phyloP scores from a whole-genome alignment of 2,113 vertebrate species.

The Myrmecobius fasciatus region DNA sequence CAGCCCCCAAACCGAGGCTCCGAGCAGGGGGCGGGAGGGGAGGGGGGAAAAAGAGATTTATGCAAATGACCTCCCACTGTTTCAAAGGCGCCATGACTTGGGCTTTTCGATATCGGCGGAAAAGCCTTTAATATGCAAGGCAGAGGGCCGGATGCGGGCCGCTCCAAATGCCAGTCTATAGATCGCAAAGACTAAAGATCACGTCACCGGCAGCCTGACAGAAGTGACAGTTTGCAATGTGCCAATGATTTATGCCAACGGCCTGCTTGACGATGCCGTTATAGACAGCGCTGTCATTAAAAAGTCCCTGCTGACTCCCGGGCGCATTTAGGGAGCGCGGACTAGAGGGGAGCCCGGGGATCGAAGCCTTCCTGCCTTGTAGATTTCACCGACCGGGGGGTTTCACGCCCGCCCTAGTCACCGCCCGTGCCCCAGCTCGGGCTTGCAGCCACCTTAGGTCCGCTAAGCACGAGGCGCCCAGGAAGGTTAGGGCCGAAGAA shows the following conservation, averaged over 20 bases:
- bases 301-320: slow-evolving; percentile 87
- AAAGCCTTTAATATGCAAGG: slow-evolving; percentile 94
- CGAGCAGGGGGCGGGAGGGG: slow-evolving; percentile 61
- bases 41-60: too few species aligned
- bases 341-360: slow-evolving; percentile 93
- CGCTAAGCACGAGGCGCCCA: too few species aligned
- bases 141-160: slow-evolving; percentile 87
- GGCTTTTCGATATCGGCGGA: slow-evolving; percentile 87
- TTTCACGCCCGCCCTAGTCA: slow-evolving; percentile 80
- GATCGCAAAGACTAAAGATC: slow-evolving; percentile 99
- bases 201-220: slow-evolving; percentile 96
- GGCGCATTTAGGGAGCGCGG: slow-evolving; percentile 90
- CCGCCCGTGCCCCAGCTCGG: slow-evolving; percentile 17
- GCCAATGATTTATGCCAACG: slow-evolving; percentile 98
- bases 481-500: too few species aligned
- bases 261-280: slow-evolving; percentile 91
- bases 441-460: too few species aligned
- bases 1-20: slow-evolving; percentile 76
- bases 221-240: slow-evolving; percentile 95
- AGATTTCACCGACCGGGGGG: slow-evolving; percentile 84
- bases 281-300: slow-evolving; percentile 99
- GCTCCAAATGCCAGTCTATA: slow-evolving; percentile 99
- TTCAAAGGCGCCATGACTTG: slow-evolving; percentile 87
- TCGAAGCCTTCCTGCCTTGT: slow-evolving; percentile 88
- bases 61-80: slow-evolving; percentile 87